Base-by-base conservation (phyloP, 2,888 invertebrate species). In the Troides oblongomaculatus region DNA sequence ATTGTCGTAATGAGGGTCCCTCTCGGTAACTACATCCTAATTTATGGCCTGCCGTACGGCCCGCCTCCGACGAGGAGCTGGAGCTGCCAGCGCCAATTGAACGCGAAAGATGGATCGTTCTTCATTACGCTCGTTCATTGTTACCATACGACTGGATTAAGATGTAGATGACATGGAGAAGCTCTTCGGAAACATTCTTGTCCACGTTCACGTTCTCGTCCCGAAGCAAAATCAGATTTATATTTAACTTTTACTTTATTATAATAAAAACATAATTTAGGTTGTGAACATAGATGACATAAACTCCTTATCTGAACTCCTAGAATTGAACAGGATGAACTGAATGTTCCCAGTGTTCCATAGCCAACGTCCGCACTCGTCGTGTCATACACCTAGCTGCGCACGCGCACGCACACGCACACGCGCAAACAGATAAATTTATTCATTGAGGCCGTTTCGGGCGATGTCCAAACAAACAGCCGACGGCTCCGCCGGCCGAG, bases 361-460 rank as follows among this genome's bases (percentile, higher is more conserved):
- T 53, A 66, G 67, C 69, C 73, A 18, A 66, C 72, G 72, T 66
- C 72, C 72, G 72, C 69, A 70, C 75, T 75, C 76, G 76, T 81
- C 80, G 77, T 78, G 73, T 78, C 75, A 66, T 66, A 66, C 53
- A 66, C n/a, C 43, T 59, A 78, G 74, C 79, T 79, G 77, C 74
- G 76, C 76, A 81, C 81, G 78, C 80, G 81, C 78, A 74, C 78
- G 74, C 21, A 21, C 21, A 21, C 79, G 78, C 79, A 21, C 21
- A 21, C 79, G 78, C 79, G 77, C 82, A 78, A 79, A 79, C 77
- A 82, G 76, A 82, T 79, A 77, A 79, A 80, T 83, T 79, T 80
- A 81, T 83, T 78, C 80, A 83, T 80, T 78, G 79, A 76, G 76
- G 76, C 74, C 74, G 76, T 75, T 74, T 68, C 74, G 68, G 71